These are phyloP conservation scores for Chelidonichthys spinosus DNA, from an alignment of 2,797 vertebrate species.

Conservation along the genomic window DNA sequence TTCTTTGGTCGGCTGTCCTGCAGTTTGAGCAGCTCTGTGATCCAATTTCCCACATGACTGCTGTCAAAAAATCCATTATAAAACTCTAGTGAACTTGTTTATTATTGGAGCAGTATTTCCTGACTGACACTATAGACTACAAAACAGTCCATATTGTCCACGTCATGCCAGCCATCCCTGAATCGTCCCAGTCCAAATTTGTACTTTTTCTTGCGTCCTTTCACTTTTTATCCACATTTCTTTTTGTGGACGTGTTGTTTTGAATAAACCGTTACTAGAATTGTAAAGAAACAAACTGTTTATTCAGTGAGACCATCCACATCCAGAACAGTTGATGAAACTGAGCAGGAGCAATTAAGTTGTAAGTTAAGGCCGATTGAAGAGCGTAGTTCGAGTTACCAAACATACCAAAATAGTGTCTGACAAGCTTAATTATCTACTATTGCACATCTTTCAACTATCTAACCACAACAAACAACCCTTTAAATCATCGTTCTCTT, in stretches of 20 bases:
- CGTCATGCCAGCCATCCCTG: not conserved
- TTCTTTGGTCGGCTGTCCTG: not conserved
- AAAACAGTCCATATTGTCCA: not conserved
- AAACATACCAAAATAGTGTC: not conserved
- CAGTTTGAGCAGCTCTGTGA: not conserved
- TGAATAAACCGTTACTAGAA: too few relatives aligned
- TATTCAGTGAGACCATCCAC: not conserved
- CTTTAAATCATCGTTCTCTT: not conserved
- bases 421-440: not conserved
- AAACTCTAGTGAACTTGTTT: not conserved
- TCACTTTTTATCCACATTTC: not conserved
- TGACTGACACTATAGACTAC: not conserved
- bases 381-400: not conserved
- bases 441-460: not conserved
- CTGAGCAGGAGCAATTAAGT: not conserved
- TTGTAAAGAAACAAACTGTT: too few relatives aligned
- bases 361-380: not conserved
- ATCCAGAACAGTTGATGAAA: not conserved
- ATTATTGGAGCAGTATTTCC: not conserved
- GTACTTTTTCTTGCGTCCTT: not conserved
- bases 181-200: not conserved
- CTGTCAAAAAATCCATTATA: not conserved
- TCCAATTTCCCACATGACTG: constrained; percentile 10
- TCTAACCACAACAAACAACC: not conserved
- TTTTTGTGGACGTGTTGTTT: not conserved